phyloP scores from a whole-genome alignment of 2,888 invertebrate genomes.

The Chrysolina americana region DNA sequence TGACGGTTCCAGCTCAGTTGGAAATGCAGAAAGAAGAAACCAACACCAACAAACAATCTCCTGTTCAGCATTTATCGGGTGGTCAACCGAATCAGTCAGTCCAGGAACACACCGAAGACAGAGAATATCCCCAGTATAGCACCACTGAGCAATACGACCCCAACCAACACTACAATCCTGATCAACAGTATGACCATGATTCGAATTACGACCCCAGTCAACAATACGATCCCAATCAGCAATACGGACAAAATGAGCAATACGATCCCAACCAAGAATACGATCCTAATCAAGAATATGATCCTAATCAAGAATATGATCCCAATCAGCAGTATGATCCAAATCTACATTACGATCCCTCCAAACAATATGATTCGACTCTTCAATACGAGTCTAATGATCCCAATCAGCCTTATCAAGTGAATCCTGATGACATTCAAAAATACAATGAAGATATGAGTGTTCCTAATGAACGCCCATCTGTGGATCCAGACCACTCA shows the following conservation, averaged over 20 bases:
- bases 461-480: slow-evolving; percentile 59
- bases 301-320: slow-evolving; percentile 62
- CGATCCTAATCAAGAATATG: slow-evolving; percentile 46
- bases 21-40: not conserved
- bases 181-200: slow-evolving; percentile 52
- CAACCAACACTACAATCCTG: slow-evolving; percentile 43
- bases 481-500: not conserved
- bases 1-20: not conserved
- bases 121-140: slow-evolving; percentile 45
- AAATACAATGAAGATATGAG: not conserved
- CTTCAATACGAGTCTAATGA: slow-evolving; percentile 47
- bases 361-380: slow-evolving; percentile 49
- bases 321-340: slow-evolving; percentile 54
- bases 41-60: slow-evolving; percentile 37
- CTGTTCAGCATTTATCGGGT: slow-evolving; percentile 19
- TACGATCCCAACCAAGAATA: slow-evolving; percentile 63
- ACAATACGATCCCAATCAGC: slow-evolving; percentile 62
- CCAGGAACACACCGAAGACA: slow-evolving; percentile 24
- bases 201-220: slow-evolving; percentile 29
- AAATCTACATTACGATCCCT: slow-evolving; percentile 60
- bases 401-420: slow-evolving; percentile 47
- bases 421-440: slow-evolving; percentile 48
- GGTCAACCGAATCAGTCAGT: not conserved
- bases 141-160: slow-evolving; percentile 55
- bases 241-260: slow-evolving; percentile 32